Evolutionary conservation across 2,888 invertebrate species (phyloP).

Genomic region (Leptothorax acervorum): DNA sequence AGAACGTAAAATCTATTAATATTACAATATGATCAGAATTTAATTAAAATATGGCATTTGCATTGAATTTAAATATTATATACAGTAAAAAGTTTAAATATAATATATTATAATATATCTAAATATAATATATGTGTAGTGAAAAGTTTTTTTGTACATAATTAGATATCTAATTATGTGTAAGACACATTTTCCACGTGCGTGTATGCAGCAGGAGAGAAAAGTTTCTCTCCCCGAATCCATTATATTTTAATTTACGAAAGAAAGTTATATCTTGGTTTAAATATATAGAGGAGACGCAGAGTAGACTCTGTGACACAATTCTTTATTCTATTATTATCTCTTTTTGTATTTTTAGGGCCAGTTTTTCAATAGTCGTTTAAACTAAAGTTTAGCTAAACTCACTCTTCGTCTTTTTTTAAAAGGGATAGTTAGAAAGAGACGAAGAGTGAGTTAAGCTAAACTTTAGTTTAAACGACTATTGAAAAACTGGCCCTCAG

Average conservation of each 20-base stretch:
- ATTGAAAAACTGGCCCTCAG: no score
- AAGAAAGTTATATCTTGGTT: constrained; percentile 1
- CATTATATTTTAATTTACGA: not conserved
- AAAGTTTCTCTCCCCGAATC: not conserved
- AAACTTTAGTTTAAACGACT: no score
- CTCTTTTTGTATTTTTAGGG: not conserved
- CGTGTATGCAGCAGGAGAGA: not conserved
- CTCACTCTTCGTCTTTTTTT: no score
- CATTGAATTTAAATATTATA: constrained; percentile 22
- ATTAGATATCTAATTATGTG: not conserved
- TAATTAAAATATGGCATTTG: not conserved
- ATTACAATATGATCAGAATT: not conserved
- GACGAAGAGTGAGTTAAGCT: no score
- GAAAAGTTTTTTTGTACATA: not conserved
- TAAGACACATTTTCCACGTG: not conserved
- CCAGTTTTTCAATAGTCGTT: no score
- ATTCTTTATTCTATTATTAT: not conserved
- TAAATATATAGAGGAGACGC: not conserved
- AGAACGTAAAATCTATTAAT: not conserved
- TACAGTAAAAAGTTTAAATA: not conserved
- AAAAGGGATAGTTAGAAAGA: no score
- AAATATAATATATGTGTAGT: no score
- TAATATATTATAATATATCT: no score
- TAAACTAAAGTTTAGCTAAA: no score
- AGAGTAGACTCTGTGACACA: not conserved